Evolutionary conservation across 2,113 vertebrate species (phyloP).

Genomic region (Falco punctatus): DNA sequence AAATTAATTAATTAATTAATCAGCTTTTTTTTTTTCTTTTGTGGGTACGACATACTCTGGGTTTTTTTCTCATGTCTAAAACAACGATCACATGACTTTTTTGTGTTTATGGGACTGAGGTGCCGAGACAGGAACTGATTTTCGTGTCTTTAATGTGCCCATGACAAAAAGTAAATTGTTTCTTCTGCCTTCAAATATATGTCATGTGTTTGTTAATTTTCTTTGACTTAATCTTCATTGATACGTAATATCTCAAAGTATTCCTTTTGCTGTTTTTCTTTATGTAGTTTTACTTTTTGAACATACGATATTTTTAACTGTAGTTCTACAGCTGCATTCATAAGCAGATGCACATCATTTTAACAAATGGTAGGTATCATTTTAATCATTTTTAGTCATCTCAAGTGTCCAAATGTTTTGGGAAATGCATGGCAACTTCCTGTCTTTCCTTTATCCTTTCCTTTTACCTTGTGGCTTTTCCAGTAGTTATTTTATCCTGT

Average conservation of each 20-base stretch:
- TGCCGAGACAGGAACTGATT: background rate
- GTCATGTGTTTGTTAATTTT: accelerated
- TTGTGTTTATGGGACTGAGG: too few species aligned
- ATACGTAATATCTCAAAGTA: background rate
- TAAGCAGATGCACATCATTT: background rate
- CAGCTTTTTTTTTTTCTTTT: too few species aligned
- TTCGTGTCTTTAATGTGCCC: accelerated
- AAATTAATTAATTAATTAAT: too few species aligned
- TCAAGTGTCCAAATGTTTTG: accelerated
- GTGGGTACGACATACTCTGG: too few species aligned
- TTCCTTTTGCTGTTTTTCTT: accelerated
- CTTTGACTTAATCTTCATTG: accelerated
- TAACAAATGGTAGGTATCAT: background rate
- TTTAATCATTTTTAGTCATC: background rate
- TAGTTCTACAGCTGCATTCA: accelerated
- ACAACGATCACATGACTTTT: accelerated
- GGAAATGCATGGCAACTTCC: accelerated
- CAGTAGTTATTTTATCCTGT: background rate
- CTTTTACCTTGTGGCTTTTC: background rate
- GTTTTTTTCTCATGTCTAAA: too few species aligned
- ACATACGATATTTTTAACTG: accelerated
- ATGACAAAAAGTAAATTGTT: accelerated
- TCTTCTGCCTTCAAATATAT: accelerated
- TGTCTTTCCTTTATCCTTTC: background rate
- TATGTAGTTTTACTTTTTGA: background rate